Evolutionary conservation across 2,888 invertebrate species (phyloP).

Genomic region (Sarcophaga carnaria): DNA sequence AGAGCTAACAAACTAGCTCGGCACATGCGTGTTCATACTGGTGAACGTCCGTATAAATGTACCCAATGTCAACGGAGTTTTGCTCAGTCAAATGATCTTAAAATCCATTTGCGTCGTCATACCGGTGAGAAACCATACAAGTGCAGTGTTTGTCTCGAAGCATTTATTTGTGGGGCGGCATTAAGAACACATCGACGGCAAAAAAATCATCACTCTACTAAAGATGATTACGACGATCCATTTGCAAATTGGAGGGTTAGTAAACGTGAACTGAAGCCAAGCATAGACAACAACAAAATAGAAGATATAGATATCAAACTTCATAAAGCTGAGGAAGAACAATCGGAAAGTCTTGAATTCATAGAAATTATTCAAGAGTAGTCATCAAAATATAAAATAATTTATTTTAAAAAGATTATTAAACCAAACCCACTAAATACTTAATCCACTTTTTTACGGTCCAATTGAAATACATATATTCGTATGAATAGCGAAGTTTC

Average conservation of each 20-base stretch:
- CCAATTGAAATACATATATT: too few relatives aligned
- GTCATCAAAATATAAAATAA: not conserved
- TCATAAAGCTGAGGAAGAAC: not conserved
- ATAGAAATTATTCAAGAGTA: constrained; percentile 16
- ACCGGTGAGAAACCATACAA: constrained; percentile 86
- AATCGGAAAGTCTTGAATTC: constrained; percentile 21
- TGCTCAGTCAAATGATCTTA: constrained; percentile 88
- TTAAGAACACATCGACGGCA: constrained; percentile 84
- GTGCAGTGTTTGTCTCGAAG: constrained; percentile 86
- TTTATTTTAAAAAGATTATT: not conserved
- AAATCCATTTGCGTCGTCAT: constrained; percentile 87
- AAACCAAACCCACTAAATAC: too few relatives aligned
- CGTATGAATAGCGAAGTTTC: too few relatives aligned
- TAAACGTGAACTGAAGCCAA: constrained; percentile 52
- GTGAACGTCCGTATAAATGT: constrained; percentile 84
- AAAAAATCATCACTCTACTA: constrained; percentile 80
- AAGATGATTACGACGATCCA: constrained; percentile 74
- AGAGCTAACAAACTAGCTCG: constrained; percentile 85
- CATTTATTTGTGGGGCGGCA: constrained; percentile 86
- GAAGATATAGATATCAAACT: not conserved
- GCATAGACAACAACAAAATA: not conserved
- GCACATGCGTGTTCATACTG: constrained; percentile 84
- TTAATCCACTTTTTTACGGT: too few relatives aligned
- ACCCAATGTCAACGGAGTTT: constrained; percentile 82
- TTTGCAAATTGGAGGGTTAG: constrained; percentile 78